Conservation (phyloP, 1,140 invertebrate species). For the Pseudomyrmex pallidus region DNA sequence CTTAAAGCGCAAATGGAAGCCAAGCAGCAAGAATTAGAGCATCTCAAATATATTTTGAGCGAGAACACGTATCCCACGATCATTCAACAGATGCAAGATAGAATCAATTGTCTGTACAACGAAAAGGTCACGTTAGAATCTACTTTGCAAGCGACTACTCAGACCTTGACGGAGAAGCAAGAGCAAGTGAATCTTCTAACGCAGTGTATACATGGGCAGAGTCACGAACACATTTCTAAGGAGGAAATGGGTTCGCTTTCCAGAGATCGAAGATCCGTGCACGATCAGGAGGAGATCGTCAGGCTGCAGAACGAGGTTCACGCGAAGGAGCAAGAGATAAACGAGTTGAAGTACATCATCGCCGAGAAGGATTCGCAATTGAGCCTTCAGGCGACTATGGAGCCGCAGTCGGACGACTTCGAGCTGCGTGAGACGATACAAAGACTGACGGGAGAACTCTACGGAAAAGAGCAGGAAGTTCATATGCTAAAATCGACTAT, state of each 20-base stretch:
- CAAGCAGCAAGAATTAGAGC: slow-evolving; percentile 81
- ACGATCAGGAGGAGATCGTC: slow-evolving; percentile 75
- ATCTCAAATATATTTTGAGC: slow-evolving; percentile 78
- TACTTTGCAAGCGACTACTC: slow-evolving; percentile 34
- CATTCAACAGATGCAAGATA: slow-evolving; percentile 81
- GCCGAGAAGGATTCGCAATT: slow-evolving; percentile 78
- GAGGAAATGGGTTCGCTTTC: slow-evolving; percentile 24
- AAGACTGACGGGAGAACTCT: slow-evolving; percentile 72
- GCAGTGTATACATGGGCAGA: slow-evolving; percentile 50
- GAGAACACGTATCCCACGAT: slow-evolving; percentile 80
- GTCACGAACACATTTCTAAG: slow-evolving; percentile 56
- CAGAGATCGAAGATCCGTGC: slow-evolving; percentile 47
- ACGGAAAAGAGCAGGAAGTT: slow-evolving; percentile 74
- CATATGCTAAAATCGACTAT: slow-evolving; percentile 69
- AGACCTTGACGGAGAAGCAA: slow-evolving; percentile 54
- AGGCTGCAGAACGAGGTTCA: slow-evolving; percentile 74
- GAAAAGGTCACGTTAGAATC: slow-evolving; percentile 78
- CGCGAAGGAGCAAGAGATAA: slow-evolving; percentile 76
- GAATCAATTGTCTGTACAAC: slow-evolving; percentile 80
- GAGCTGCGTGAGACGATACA: slow-evolving; percentile 72
- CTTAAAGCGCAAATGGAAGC: slow-evolving; percentile 74
- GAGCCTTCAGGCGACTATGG: slow-evolving; percentile 65
- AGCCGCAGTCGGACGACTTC: slow-evolving; percentile 71
- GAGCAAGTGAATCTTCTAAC: slow-evolving; percentile 70
- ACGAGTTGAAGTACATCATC: slow-evolving; percentile 75